Evolutionary conservation across 1,140 invertebrate species (phyloP).

Genomic region (Drosophila sproati): DNA sequence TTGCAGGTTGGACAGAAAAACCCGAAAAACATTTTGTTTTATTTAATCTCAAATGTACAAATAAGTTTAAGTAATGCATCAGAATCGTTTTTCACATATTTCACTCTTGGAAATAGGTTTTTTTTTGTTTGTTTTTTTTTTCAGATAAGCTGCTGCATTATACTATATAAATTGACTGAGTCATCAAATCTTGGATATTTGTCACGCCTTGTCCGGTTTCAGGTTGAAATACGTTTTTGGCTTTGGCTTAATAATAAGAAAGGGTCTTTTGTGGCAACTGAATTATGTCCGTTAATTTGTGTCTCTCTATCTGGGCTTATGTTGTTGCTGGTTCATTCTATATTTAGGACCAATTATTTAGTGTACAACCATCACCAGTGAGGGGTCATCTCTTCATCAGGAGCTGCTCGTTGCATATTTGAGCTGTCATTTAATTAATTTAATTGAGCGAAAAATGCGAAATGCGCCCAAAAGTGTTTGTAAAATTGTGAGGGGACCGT

Average conservation of each 20-base stretch:
- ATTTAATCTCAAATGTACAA: too few species aligned
- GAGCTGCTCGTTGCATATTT: conserved; percentile 41
- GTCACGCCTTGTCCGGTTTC: too few species aligned
- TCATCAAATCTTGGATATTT: too few species aligned
- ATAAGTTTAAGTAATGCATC: too few species aligned
- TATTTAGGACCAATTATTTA: conserved; percentile 3
- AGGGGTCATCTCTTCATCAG: conserved; percentile 21
- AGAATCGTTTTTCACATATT: too few species aligned
- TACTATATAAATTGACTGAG: too few species aligned
- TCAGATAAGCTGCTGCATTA: too few species aligned
- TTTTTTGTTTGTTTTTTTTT: too few species aligned
- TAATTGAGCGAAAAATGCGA: conserved; percentile 72
- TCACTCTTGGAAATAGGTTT: too few species aligned
- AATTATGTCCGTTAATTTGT: not conserved
- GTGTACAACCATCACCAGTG: not conserved
- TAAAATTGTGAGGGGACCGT: conserved; percentile 41
- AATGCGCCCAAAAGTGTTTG: conserved; percentile 64
- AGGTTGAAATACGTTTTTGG: not conserved
- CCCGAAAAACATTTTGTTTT: too few species aligned
- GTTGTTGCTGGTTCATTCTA: not conserved
- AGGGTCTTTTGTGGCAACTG: not conserved
- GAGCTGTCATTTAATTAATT: conserved; percentile 68
- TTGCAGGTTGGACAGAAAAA: too few species aligned
- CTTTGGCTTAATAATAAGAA: not conserved
- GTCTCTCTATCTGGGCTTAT: not conserved